Conservation (phyloP, 2,113 vertebrate genomes). For the Alligator sinensis region DNA sequence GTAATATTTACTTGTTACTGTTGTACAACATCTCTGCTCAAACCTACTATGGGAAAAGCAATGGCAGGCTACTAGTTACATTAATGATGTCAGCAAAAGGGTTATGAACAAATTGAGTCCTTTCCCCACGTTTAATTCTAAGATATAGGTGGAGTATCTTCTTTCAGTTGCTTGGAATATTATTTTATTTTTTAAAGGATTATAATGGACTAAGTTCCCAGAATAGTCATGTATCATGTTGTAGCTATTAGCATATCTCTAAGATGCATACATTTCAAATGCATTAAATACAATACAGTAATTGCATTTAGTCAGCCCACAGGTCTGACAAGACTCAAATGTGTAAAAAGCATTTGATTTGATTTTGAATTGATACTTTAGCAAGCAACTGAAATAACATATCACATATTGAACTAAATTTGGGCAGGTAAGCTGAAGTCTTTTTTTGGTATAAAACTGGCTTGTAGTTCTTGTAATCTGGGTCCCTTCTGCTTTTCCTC, state of each 20-base stretch:
- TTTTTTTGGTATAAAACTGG: not conserved
- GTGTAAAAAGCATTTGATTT: not conserved
- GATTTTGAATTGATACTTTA: not conserved
- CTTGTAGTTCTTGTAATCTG: not conserved
- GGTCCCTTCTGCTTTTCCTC: not conserved
- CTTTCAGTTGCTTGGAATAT: slow-evolving; percentile 39
- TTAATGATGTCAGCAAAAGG: slow-evolving; percentile 36
- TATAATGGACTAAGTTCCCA: slow-evolving; percentile 1
- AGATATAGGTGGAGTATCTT: slow-evolving; percentile 31
- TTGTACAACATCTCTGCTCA: slow-evolving; percentile 32
- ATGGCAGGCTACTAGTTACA: slow-evolving; percentile 50
- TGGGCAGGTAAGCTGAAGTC: not conserved
- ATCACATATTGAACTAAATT: not conserved
- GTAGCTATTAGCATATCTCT: slow-evolving; percentile 29
- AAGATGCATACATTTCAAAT: not conserved
- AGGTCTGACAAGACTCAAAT: not conserved
- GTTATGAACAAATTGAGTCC: slow-evolving; percentile 15
- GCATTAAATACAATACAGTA: slow-evolving; percentile 20
- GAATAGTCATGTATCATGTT: not conserved
- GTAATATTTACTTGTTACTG: slow-evolving; percentile 15
- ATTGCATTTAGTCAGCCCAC: slow-evolving; percentile 5
- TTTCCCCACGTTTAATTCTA: slow-evolving; percentile 28
- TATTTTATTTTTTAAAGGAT: slow-evolving; percentile 45
- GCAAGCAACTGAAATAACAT: not conserved
- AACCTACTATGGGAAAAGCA: slow-evolving; percentile 25